Percentiles rank a stretch among this genome's conserved stretches.
phyloP scores from a whole-genome alignment of 2,113 vertebrate genomes.

The Orycteropus afer region DNA sequence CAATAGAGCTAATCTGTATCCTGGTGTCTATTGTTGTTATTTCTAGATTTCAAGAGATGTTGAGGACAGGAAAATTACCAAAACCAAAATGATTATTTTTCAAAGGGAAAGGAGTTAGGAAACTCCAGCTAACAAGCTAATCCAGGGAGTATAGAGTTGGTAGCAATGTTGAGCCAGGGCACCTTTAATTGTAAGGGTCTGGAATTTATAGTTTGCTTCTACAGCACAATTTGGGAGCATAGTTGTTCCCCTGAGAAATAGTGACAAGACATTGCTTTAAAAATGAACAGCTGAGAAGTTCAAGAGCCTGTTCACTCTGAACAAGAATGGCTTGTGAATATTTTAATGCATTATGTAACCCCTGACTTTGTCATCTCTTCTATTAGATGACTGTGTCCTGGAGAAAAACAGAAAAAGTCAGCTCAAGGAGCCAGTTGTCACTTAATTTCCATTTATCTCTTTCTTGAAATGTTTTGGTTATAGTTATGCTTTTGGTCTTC shows the following conservation, averaged over 20 bases:
- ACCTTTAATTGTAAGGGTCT: background rate
- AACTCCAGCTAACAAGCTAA: background rate
- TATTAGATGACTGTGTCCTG: background rate
- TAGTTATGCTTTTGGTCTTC: background rate
- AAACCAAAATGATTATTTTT: conserved; percentile 44
- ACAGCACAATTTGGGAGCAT: background rate
- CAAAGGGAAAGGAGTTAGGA: background rate
- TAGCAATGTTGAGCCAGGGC: background rate
- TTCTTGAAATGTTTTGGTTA: background rate
- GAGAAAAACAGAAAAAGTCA: background rate
- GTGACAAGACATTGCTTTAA: conserved; percentile 34
- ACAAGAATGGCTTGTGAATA: background rate
- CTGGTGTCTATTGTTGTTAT: conserved; percentile 24
- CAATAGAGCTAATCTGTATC: background rate
- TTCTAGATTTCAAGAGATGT: conserved; percentile 58
- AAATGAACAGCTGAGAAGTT: conserved; percentile 33
- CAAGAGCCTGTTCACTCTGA: background rate
- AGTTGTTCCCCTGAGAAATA: background rate
- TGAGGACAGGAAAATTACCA: conserved; percentile 8
- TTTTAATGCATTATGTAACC: background rate
- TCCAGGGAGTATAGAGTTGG: background rate
- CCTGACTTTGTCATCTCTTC: background rate
- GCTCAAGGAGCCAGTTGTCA: background rate
- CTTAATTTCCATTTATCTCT: background rate
- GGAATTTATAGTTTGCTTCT: background rate